Percentiles rank a stretch among this genome's conserved stretches.
These are phyloP conservation scores for Amaurobius ferox DNA, from an alignment of 2,888 invertebrate species.

Conservation along the genomic window DNA sequence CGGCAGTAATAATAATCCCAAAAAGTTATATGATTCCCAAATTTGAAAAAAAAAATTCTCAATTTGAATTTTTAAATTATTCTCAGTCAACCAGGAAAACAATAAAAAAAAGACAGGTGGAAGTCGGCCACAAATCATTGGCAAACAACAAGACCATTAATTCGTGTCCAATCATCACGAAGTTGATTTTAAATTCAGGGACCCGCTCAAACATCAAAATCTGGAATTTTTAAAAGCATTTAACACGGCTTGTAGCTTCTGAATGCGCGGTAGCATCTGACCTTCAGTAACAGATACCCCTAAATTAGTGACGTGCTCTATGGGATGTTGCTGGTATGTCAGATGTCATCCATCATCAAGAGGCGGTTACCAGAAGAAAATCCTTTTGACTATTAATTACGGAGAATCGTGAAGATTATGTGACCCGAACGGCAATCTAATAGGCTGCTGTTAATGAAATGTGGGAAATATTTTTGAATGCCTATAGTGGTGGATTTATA, in stretches of 20 bases:
- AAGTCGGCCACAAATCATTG: neutral
- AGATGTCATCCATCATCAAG: neutral
- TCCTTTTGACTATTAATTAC: neutral
- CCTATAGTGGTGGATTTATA: too few species aligned
- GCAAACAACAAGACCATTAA: neutral
- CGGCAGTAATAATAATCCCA: too few species aligned
- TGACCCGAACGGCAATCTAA: neutral
- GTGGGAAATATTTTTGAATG: too few species aligned
- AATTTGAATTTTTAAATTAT: too few species aligned
- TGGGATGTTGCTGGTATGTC: neutral
- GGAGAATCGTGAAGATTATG: neutral
- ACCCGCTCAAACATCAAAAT: neutral
- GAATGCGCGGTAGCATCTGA: slow-evolving; percentile 21
- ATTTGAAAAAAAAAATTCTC: too few species aligned
- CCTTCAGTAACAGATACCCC: neutral
- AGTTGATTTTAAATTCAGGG: neutral
- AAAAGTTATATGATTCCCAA: too few species aligned
- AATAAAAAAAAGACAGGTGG: too few species aligned
- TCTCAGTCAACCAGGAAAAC: too few species aligned
- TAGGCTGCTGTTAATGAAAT: too few species aligned
- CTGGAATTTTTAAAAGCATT: neutral
- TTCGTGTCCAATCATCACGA: neutral
- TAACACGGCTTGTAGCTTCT: neutral
- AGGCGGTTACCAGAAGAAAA: neutral
- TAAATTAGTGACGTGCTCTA: neutral